These are phyloP conservation scores for Monochamus alternatus DNA, from an alignment of 2,888 invertebrate species.

Conservation along the genomic window DNA sequence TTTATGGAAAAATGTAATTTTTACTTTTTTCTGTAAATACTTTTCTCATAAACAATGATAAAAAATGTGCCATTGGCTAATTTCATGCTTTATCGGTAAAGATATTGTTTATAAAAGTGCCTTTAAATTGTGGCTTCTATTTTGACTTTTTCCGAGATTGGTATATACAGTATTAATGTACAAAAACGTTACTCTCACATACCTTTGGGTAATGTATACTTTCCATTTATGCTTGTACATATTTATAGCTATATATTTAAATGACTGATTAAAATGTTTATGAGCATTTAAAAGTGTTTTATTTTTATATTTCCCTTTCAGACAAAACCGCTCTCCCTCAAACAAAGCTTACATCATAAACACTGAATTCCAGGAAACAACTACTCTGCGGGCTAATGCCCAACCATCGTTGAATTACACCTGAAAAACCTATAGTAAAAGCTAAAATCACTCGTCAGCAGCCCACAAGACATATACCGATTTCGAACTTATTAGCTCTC, in stretches of 20 bases:
- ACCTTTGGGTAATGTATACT: constrained; percentile 17
- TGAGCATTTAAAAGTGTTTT: background rate
- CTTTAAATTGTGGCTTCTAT: constrained; percentile 37
- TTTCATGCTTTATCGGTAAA: constrained; percentile 5
- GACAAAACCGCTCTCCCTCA: background rate
- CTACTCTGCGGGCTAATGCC: no score
- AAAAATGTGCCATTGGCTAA: background rate
- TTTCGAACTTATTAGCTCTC: no score
- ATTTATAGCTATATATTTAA: constrained; percentile 43
- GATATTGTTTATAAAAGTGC: constrained; percentile 29
- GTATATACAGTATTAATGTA: constrained; percentile 24
- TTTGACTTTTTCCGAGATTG: constrained; percentile 38
- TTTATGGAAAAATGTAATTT: no score
- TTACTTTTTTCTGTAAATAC: no score
- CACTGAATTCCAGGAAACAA: no score
- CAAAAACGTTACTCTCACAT: constrained; percentile 35
- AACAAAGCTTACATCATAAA: no score
- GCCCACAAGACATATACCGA: no score
- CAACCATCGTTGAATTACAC: no score
- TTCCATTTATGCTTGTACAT: constrained; percentile 42
- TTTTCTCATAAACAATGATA: background rate
- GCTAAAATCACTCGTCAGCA: no score
- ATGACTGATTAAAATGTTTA: constrained; percentile 46
- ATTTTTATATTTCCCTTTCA: constrained; percentile 1
- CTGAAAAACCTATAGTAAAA: no score